phyloP scores from a whole-genome alignment of 2,888 invertebrate genomes.

The Capitulum mitella region DNA sequence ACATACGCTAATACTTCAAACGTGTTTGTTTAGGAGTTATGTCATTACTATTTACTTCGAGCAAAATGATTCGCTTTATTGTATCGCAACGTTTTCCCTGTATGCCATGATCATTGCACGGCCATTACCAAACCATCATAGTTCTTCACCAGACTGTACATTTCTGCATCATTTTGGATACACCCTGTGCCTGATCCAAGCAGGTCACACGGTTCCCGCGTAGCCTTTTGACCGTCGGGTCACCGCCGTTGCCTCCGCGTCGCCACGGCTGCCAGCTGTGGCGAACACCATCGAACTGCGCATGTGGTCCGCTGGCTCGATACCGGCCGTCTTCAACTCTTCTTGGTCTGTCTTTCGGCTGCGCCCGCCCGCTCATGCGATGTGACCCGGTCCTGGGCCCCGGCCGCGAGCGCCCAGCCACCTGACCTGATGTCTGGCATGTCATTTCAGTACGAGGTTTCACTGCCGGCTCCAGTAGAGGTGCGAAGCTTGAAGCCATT shows the following conservation, averaged over 20 bases:
- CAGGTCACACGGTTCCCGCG: background rate
- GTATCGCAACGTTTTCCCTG: background rate
- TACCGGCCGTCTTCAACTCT: background rate
- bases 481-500: constrained; percentile 14
- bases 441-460: constrained; percentile 22
- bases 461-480: constrained; percentile 19
- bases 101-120: background rate
- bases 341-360: constrained; percentile 15
- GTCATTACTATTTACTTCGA: no score
- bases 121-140: background rate
- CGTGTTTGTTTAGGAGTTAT: no score
- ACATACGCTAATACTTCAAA: no score
- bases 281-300: background rate
- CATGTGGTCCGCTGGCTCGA: background rate
- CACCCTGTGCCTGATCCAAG: background rate
- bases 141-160: background rate
- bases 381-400: background rate
- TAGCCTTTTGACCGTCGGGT: background rate
- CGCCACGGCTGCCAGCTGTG: background rate
- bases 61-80: no score
- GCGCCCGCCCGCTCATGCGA: background rate
- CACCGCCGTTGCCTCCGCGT: no score
- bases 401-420: background rate
- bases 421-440: constrained; percentile 12
- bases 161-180: background rate